phyloP scores from a whole-genome alignment of 2,113 vertebrate genomes.

The Pseudorhombus dupliciocellatus region DNA sequence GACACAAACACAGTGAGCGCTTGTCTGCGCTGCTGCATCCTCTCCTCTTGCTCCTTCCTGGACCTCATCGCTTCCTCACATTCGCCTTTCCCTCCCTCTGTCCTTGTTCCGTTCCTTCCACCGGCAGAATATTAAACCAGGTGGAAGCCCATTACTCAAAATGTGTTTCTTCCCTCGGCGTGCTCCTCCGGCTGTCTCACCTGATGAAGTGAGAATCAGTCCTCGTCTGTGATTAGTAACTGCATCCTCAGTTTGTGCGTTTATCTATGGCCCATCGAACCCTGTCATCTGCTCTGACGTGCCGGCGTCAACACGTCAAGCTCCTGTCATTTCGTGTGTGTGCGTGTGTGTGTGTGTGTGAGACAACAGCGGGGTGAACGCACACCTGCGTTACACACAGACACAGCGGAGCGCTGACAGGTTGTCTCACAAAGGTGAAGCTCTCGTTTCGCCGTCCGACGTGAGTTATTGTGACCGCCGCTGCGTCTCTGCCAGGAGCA shows the following conservation, averaged over 20 bases:
- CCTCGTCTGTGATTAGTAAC: slow-evolving; percentile 51
- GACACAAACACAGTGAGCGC: slow-evolving; percentile 57
- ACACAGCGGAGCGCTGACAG: slow-evolving; percentile 2
- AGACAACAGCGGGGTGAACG: slow-evolving; percentile 3
- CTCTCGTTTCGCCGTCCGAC: slow-evolving; percentile 31
- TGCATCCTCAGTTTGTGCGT: slow-evolving; percentile 55
- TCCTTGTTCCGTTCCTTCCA: slow-evolving; percentile 41
- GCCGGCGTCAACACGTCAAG: slow-evolving; percentile 19
- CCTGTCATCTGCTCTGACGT: slow-evolving; percentile 10
- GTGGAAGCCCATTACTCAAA: slow-evolving; percentile 64
- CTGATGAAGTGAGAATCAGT: slow-evolving; percentile 40
- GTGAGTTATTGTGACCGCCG: slow-evolving; percentile 22
- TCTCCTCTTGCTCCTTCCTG: slow-evolving; percentile 21
- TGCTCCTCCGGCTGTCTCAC: slow-evolving; percentile 28
- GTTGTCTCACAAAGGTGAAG: slow-evolving; percentile 18
- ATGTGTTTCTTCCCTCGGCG: slow-evolving; percentile 8
- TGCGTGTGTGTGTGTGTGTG: too few relatives aligned
- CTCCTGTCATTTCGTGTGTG: slow-evolving; percentile 14
- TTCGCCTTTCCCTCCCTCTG: slow-evolving; percentile 7
- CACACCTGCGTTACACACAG: not conserved
- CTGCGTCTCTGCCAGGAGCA: slow-evolving; percentile 36
- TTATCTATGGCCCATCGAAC: slow-evolving; percentile 22
- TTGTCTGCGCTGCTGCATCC: slow-evolving; percentile 16
- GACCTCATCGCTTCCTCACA: slow-evolving; percentile 44
- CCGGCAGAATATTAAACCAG: slow-evolving; percentile 68